Percentiles rank a stretch among this genome's conserved stretches.
Evolutionary conservation across 2,888 invertebrate genomes (phyloP).

Genomic region (Leptinotarsa juncta): DNA sequence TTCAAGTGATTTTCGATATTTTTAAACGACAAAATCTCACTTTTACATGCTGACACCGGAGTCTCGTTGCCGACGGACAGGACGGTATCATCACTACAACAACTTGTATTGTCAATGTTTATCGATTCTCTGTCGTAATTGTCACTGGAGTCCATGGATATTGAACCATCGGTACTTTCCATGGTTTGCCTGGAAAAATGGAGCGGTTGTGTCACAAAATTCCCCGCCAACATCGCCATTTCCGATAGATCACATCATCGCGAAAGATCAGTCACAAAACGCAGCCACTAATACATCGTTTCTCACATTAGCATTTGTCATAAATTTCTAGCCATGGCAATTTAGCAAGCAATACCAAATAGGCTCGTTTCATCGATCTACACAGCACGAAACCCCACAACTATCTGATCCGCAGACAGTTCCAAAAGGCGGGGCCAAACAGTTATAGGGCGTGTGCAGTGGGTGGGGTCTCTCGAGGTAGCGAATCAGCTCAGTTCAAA

Average conservation of each 20-base stretch:
- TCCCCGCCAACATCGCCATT: constrained; percentile 58
- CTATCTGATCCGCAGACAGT: constrained; percentile 59
- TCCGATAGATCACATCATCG: constrained; percentile 31
- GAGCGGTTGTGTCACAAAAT: constrained; percentile 56
- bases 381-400: constrained; percentile 60
- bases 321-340: constrained; percentile 18
- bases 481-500: constrained; percentile 57
- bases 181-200: constrained; percentile 57
- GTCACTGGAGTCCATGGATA: constrained; percentile 63
- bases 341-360: constrained; percentile 20
- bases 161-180: constrained; percentile 60
- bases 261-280: constrained; percentile 30
- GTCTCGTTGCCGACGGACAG: constrained; percentile 83
- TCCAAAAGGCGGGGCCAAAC: constrained; percentile 59
- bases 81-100: constrained; percentile 83
- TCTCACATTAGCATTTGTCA: constrained; percentile 16
- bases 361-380: constrained; percentile 55
- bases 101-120: constrained; percentile 71
- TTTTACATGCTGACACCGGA: constrained; percentile 42
- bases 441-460: constrained; percentile 47
- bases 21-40: constrained; percentile 70
- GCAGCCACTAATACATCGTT: neutral
- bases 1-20: constrained; percentile 77
- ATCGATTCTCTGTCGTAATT: constrained; percentile 61
- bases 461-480: constrained; percentile 48